Conservation (phyloP, 2,888 invertebrate genomes). For the Saturnia japonica region DNA sequence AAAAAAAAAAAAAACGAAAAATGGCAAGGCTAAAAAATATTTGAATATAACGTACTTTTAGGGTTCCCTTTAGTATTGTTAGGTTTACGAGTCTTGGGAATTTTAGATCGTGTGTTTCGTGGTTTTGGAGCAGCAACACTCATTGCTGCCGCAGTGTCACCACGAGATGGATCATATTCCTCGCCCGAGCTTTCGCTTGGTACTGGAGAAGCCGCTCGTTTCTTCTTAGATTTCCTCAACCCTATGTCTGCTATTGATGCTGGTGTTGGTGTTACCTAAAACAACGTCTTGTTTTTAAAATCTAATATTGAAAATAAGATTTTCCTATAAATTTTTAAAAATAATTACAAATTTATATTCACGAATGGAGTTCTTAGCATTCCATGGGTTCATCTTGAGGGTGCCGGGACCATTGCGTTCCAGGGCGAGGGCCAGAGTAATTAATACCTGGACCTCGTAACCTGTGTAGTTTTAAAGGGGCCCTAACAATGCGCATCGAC, state of each 20-base stretch:
- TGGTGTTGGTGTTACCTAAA: conserved; percentile 57
- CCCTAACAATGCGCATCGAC: too few relatives aligned
- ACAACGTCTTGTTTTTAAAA: conserved; percentile 9
- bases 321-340: too few relatives aligned
- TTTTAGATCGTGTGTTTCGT: conserved; percentile 55
- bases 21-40: not conserved
- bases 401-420: too few relatives aligned
- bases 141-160: conserved; percentile 67
- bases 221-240: conserved; percentile 74
- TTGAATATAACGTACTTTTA: conserved; percentile 26
- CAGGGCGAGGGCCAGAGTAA: too few relatives aligned
- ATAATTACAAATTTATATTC: too few relatives aligned
- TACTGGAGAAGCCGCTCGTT: conserved; percentile 66
- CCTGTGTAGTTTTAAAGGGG: too few relatives aligned
- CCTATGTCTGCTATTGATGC: conserved; percentile 67
- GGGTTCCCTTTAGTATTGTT: conserved; percentile 68
- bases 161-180: conserved; percentile 72
- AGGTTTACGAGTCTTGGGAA: conserved; percentile 57
- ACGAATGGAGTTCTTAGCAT: too few relatives aligned
- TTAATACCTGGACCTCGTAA: too few relatives aligned
- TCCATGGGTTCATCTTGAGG: too few relatives aligned
- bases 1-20: not conserved
- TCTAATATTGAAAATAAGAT: not conserved
- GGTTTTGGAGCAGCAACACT: conserved; percentile 72
- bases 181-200: conserved; percentile 74